These are phyloP conservation scores for Patiria miniata DNA, from an alignment of 35 echinoderm and acorn worm species.

Conservation along the genomic window DNA sequence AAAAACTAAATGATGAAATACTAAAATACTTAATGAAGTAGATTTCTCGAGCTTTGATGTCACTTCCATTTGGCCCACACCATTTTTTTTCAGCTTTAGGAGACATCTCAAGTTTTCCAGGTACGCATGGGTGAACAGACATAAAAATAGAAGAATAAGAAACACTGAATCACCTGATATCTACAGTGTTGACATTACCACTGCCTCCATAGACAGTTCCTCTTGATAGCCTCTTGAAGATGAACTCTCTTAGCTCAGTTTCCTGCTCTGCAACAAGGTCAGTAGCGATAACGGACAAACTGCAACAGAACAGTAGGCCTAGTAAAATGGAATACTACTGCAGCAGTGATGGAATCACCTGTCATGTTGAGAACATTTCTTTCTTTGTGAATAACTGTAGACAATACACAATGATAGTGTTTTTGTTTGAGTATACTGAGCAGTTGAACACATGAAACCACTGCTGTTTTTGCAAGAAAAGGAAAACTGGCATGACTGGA, in stretches of 20 bases:
- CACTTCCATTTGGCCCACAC: neutral
- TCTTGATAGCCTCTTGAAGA: constrained; percentile 80
- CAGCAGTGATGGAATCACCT: too few species aligned
- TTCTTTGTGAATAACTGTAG: too few species aligned
- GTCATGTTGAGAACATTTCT: too few species aligned
- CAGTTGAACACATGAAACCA: too few species aligned
- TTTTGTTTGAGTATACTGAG: too few species aligned
- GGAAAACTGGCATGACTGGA: too few species aligned
- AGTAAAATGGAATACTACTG: too few species aligned
- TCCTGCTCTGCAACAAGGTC: constrained; percentile 83
- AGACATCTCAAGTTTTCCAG: neutral
- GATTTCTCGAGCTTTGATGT: neutral
- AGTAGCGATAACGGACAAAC: constrained; percentile 85
- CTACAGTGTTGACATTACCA: constrained; percentile 72
- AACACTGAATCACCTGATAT: constrained; percentile 62
- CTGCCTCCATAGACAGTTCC: constrained; percentile 93
- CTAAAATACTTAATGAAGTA: neutral
- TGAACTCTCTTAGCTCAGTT: constrained; percentile 73
- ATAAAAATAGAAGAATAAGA: neutral
- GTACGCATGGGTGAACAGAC: neutral
- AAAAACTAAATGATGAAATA: neutral
- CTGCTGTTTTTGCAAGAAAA: too few species aligned
- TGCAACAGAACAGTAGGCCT: neutral
- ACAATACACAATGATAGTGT: too few species aligned
- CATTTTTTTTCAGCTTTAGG: neutral